Base-by-base conservation (phyloP, 2,797 vertebrate genomes). In the Otus scops region DNA sequence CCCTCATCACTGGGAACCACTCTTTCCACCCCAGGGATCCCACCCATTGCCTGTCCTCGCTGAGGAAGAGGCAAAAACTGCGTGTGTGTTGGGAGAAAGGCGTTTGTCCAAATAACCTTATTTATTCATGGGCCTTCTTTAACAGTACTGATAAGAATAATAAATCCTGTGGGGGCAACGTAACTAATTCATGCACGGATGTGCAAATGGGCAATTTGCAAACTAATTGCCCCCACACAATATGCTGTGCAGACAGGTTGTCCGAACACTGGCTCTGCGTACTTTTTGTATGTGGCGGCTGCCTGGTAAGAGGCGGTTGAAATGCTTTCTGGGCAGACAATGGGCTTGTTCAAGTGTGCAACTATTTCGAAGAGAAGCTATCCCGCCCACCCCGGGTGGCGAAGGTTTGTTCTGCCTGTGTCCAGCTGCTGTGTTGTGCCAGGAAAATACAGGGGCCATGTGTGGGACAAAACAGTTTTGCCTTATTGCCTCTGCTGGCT, bases 281-380 rank as follows among this genome's bases (percentile, higher is more conserved):
- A 75, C 92, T 93, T 96, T 94, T 88, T 90, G 98, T 98, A 85
- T 93, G 88, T 50, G 9, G 86, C 76, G 94, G 97, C 98, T 93
- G 97, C 97, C 98, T 97, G 97, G 96, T 97, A 98, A 98, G 93
- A 91, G 98, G 97, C 98, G 65, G 98, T 98, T 98, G 97, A 97
- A 98, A 98, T 98, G 98, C 97, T 97, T 98, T 98, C 96, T 97
- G 64, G 88, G 89, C 91, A 95, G 94, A 99, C 98, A 98, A 98
- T 98, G 97, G 97, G 95, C 78, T 97, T 97, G 97, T 95, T 98
- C 97, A 98, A 98, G 98, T 98, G 98, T 98, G 98, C 96, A 96
- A 96, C 97, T 95, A 96, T 98, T 97, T 96, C 76, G 5, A 53
- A 95, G 97, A 89, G 97, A 97, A 96, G 95, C 93, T 85, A 91